Conservation (phyloP, 2,888 invertebrate genomes). For the Cyclophora punctaria region DNA sequence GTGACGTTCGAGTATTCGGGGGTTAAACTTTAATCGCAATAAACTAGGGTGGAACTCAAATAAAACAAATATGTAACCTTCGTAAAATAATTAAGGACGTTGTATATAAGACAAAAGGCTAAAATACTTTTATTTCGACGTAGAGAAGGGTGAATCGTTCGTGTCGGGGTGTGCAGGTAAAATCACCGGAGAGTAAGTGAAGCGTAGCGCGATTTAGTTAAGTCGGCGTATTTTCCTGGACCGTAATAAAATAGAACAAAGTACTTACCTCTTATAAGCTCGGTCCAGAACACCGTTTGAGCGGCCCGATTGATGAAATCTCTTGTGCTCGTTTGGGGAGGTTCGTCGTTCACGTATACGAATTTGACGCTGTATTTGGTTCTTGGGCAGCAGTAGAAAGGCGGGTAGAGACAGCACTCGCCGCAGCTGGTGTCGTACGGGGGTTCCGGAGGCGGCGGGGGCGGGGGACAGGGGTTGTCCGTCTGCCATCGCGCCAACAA, state of each 20-base stretch:
- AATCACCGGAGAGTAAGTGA: slow-evolving; percentile 20
- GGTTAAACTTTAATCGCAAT: too few relatives aligned
- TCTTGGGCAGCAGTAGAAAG: slow-evolving; percentile 42
- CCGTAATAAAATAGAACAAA: slow-evolving; percentile 21
- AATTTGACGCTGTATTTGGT: slow-evolving; percentile 49
- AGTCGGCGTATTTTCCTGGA: slow-evolving; percentile 17
- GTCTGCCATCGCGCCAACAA: too few relatives aligned
- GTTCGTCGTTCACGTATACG: slow-evolving; percentile 77
- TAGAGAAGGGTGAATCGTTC: slow-evolving; percentile 17
- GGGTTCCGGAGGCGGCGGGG: slow-evolving; percentile 12
- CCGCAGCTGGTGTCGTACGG: slow-evolving; percentile 1
- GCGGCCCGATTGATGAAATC: slow-evolving; percentile 85
- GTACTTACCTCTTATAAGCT: slow-evolving; percentile 80
- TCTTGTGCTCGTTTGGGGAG: slow-evolving; percentile 73
- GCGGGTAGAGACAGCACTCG: slow-evolving; percentile 23
- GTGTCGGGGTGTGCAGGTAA: slow-evolving; percentile 18
- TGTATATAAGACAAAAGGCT: neutral
- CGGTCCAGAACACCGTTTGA: slow-evolving; percentile 81
- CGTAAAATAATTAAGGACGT: too few relatives aligned
- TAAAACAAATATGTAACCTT: too few relatives aligned
- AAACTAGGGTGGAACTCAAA: too few relatives aligned
- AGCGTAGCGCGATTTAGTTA: slow-evolving; percentile 22
- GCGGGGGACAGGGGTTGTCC: slow-evolving; percentile 1
- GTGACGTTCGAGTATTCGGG: too few relatives aligned
- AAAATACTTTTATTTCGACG: slow-evolving; percentile 14